These are phyloP conservation scores for Belonocnema kinseyi DNA, from an alignment of 1,140 invertebrate genomes.

Conservation along the genomic window DNA sequence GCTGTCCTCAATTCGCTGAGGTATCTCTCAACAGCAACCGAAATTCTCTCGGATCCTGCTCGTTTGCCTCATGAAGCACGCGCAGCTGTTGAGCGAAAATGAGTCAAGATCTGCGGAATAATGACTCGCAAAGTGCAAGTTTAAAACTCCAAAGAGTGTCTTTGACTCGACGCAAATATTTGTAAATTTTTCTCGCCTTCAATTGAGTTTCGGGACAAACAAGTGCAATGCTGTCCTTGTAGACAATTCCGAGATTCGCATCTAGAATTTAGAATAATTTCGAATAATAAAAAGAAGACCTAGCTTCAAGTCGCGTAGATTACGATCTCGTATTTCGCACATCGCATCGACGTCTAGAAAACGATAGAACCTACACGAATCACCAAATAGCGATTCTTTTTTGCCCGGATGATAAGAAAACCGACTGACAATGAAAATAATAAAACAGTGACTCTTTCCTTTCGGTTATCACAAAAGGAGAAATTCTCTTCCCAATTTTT, in stretches of 20 bases:
- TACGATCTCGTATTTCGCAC: background rate
- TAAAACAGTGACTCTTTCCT: background rate
- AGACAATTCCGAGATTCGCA: constrained; percentile 5
- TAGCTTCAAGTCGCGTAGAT: constrained; percentile 6
- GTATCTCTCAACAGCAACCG: constrained; percentile 93
- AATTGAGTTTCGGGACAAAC: background rate
- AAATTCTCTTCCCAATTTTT: background rate
- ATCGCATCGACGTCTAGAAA: background rate
- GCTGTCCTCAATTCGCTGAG: constrained; percentile 94
- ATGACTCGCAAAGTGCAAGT: constrained; percentile 39
- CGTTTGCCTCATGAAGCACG: constrained; percentile 91
- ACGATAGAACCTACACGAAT: too few species aligned
- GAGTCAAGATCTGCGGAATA: constrained; percentile 67
- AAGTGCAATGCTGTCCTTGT: background rate
- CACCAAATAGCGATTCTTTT: too few species aligned
- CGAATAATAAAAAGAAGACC: background rate
- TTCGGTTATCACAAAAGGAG: background rate
- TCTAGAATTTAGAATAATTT: background rate
- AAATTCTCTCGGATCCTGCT: constrained; percentile 92
- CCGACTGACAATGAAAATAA: background rate
- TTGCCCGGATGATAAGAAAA: background rate
- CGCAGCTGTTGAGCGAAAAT: constrained; percentile 75
- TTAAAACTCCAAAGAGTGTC: background rate
- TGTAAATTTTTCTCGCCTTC: too few species aligned
- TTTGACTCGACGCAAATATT: too few species aligned